Base-by-base conservation (phyloP, 2,113 vertebrate species). In the Galbula dea region DNA sequence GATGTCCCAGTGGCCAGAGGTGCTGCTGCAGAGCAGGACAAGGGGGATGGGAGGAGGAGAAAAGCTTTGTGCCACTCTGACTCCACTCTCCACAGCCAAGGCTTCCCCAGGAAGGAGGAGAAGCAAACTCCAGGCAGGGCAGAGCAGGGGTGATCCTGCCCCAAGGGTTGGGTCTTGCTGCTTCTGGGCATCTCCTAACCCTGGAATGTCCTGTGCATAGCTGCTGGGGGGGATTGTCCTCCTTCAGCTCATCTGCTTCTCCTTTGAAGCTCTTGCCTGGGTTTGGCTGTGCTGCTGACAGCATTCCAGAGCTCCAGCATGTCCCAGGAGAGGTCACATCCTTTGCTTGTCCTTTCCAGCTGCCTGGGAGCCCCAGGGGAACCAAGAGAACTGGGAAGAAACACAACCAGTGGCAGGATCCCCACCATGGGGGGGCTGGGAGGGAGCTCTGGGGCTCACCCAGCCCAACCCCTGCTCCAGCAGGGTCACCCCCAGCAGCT, bases 11-110 rank as follows among this genome's bases (percentile, higher is more conserved):
- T n/a, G 61, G n/a, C 83, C 84, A 76, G 85, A 82, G 39, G 1
- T 30, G 5, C 5, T 6, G 10, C 13, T 12, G 66, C 14, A 2
- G 20, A 80, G 21, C 1, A 27, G 37, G 58, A 32, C 1, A 0
- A 17, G 80, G 74, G 10, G 1, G 4, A 11, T 4, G 24, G 58
- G 59, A 81, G 12, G 52, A 37, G 43, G 23, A 5, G 76, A 37
- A 85, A 68, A 51, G 22, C 41, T 71, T 83, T 2, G 0, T 2
- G 0, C 0, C 9, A 55, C 37, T 59, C 36, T 22, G 2, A 3
- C 46, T 45, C 52, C 2, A 0, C 62, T 57, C 34, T 62, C 58
- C 8, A 0, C 1, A 0, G 41, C n/a, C 10, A 51, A 84, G 19
- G 19, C 61, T 63, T 16, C n/a, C 20, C 46, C 0, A 0, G 7